A percentile compares a stretch with the other conserved stretches of the same genome.
Conservation (phyloP, 2,113 vertebrate species). For the Elephantulus edwardii region DNA sequence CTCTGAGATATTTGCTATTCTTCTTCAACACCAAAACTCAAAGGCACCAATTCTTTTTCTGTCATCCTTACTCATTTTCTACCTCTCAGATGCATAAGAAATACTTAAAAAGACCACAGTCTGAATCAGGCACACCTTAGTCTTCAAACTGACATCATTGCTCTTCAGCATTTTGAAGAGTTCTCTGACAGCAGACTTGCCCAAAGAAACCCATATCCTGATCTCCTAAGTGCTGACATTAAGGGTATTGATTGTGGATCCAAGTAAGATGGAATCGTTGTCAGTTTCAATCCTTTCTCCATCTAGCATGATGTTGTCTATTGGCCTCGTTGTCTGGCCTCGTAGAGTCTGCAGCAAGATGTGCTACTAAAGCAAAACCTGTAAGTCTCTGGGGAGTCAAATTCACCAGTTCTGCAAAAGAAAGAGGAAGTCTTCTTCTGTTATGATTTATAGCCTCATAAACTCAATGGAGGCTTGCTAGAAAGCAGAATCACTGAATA, state of each 20-base stretch:
- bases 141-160: background rate
- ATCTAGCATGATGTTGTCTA: background rate
- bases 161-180: background rate
- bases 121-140: background rate
- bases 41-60: background rate
- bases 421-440: no score
- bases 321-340: background rate
- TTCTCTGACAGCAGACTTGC: background rate
- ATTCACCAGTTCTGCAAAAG: no score
- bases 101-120: background rate
- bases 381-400: no score
- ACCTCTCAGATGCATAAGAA: background rate
- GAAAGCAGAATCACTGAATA: no score
- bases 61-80: background rate
- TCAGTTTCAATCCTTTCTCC: background rate
- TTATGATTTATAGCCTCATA: no score
- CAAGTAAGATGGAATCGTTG: no score
- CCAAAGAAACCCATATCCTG: background rate
- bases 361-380: no score
- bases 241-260: background rate
- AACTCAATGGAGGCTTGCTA: no score
- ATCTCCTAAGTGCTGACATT: background rate
- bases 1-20: background rate
- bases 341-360: conserved; percentile 34
- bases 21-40: background rate